Base-by-base conservation (phyloP, 2,797 vertebrate species). In the Ptychobarbus kaznakovi region DNA sequence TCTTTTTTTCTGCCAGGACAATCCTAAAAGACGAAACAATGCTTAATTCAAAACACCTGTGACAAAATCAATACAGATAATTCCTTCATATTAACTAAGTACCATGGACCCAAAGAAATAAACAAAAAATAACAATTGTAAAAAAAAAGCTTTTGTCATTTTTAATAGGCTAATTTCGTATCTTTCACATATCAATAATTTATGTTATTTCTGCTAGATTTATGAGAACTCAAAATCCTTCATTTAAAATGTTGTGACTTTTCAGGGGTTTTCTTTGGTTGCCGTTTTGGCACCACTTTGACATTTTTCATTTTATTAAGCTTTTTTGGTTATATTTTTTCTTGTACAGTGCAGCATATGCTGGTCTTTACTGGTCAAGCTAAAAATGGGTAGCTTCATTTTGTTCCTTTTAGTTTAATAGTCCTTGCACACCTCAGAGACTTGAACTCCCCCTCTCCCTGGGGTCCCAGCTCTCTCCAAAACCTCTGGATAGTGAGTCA, bases 401-500 rank as follows among this genome's bases (percentile, higher is more conserved):
- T 77, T 38, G 51, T 56, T 58, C 51, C 20, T 76, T 76, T 76
- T 76, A n/a, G 74, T 58, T 77, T 9, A 40, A 38, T 58, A 77
- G 20, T 22, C 49, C 49, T 53, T 35, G 20, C 28, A 40, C 73
- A 25, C 20, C 51, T 58, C 44, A 49, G n/a, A 28, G 70, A 22
- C 49, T 22, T 53, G 15, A 78, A 63, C 38, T 44, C n/a, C 25
- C 16, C 40, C 28, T 42, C 22, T 73, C 68, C 11, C 11, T 42
- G 58, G 38, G 25, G 44, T 32, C 11, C 25, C 68, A 2, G 16
- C 68, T 72, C 40, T 82, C n/a, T 73, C 61, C 42, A 80, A 66
- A 80, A n/a, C 77, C 58, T 80, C 70, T 46, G 70, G 42, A 73
- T 40, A 73, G 61, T 32, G 25, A 80, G 49, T 69, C 66, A 11